Evolutionary conservation across 2,113 vertebrate genomes (phyloP), one percentile per base, ranked within the genome.

Genomic region (Etheostoma cragini): DNA sequence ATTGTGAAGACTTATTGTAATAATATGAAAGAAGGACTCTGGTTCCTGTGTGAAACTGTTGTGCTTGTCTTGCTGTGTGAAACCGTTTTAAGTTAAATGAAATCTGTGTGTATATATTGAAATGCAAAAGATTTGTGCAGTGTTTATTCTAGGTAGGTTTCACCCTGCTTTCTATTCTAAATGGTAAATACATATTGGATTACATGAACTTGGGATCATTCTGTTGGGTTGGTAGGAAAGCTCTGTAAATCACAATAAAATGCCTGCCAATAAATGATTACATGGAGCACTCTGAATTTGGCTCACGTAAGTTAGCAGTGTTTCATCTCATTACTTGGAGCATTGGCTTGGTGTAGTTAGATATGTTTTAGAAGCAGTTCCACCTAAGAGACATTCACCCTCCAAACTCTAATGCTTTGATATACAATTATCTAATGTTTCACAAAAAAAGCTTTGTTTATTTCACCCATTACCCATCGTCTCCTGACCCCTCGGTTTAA

Each of bases 91-190:
- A 94, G 81, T 94, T 93, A 93, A 93, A 85, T 88, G 0, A 86
- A 88, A 85, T 78, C 53, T 89, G 67, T 92, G 74, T 94, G 81
- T 95, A 94, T 93, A 92, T 94, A 94, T 84, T 91, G 92, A 92
- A 82, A 83, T 89, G 64, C 16, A 87, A 68, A 80, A 58, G 38
- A 87, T 56, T 52, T 81, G 74, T 58, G 61, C 47, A 33, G 69
- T 73, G 57, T 80, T 80, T 73, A 82, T 81, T 72, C 33, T 35
- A 49, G 22, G 78, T 76, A 50, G 26, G 30, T 76, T 83, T 73
- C 21, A 45, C 4, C 38, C 45, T 76, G 72, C 81, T 81, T 42
- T 72, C 68, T 52, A n/a, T 68, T 90, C 22, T 26, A 80, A 63
- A 81, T 71, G 64, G 10, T 62, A 65, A 72, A 76, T 76, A 14